These are phyloP conservation scores for Chorisops tibialis DNA, from an alignment of 2,888 invertebrate genomes.

Conservation along the genomic window DNA sequence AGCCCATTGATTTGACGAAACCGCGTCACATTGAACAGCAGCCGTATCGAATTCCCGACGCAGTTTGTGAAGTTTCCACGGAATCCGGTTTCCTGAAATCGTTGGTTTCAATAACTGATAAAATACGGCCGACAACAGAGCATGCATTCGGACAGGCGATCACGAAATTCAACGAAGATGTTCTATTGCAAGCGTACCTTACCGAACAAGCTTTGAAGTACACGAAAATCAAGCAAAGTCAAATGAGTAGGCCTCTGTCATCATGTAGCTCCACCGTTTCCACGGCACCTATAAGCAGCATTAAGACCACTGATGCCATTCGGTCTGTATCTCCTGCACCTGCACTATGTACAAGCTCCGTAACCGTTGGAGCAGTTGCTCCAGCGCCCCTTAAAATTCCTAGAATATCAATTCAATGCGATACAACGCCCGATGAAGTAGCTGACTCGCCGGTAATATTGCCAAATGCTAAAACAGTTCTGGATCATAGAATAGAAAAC, in stretches of 20 bases:
- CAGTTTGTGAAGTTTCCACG: conserved; percentile 45
- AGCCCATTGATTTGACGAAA: conserved; percentile 51
- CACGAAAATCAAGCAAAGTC: conserved; percentile 68
- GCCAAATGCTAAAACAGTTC: background rate
- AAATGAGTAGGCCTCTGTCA: conserved; percentile 43
- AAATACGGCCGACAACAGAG: conserved; percentile 41
- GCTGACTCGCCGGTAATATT: background rate
- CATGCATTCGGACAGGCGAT: conserved; percentile 6
- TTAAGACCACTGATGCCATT: conserved; percentile 9
- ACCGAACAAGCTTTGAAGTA: conserved; percentile 69
- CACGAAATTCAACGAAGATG: conserved; percentile 55
- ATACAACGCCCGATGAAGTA: conserved; percentile 14
- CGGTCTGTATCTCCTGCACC: background rate
- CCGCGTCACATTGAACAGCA: conserved; percentile 38
- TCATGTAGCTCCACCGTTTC: background rate
- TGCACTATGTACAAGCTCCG: background rate
- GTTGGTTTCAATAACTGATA: conserved; percentile 49
- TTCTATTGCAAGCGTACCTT: conserved; percentile 68
- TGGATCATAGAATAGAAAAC: conserved; percentile 8
- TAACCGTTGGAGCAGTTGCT: background rate
- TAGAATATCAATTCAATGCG: background rate
- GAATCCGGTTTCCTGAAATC: conserved; percentile 48
- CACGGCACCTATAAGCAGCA: background rate
- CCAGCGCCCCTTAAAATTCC: background rate
- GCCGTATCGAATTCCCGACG: conserved; percentile 42